phyloP scores from a whole-genome alignment of 2,888 invertebrate genomes.

The Byasa hedistus region DNA sequence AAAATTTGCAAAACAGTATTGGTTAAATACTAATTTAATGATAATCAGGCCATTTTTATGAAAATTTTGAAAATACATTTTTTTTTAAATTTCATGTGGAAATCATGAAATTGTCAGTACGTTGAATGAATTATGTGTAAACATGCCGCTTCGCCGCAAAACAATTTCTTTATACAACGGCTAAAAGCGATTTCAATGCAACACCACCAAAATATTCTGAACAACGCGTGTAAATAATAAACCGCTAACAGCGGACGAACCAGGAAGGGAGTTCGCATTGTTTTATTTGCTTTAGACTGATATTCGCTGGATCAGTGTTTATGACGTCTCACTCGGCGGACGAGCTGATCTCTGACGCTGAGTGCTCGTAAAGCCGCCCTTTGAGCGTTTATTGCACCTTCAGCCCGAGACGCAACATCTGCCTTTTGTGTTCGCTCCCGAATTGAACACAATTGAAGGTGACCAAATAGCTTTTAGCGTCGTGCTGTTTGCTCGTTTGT shows the following conservation, averaged over 20 bases:
- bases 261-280: slow-evolving; percentile 25
- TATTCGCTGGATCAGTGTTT: slow-evolving; percentile 25
- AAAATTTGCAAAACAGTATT: background rate
- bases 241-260: slow-evolving; percentile 14
- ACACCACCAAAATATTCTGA: slow-evolving; percentile 6
- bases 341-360: slow-evolving; percentile 26
- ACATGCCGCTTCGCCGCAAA: background rate
- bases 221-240: slow-evolving; percentile 21
- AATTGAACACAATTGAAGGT: slow-evolving; percentile 24
- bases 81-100: background rate
- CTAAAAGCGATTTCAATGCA: slow-evolving; percentile 5
- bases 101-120: background rate
- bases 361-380: slow-evolving; percentile 29
- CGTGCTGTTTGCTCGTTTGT: slow-evolving; percentile 10
- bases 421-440: slow-evolving; percentile 29
- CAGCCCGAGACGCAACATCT: slow-evolving; percentile 25
- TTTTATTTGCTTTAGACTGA: slow-evolving; percentile 28
- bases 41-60: too few relatives aligned
- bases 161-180: background rate
- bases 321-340: slow-evolving; percentile 27
- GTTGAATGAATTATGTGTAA: background rate
- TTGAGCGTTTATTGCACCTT: slow-evolving; percentile 30
- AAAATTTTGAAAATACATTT: too few relatives aligned
- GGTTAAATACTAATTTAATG: too few relatives aligned
- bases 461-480: slow-evolving; percentile 10